Conservation (phyloP, 2,888 invertebrate species). For the Nephrotoma flavescens region DNA sequence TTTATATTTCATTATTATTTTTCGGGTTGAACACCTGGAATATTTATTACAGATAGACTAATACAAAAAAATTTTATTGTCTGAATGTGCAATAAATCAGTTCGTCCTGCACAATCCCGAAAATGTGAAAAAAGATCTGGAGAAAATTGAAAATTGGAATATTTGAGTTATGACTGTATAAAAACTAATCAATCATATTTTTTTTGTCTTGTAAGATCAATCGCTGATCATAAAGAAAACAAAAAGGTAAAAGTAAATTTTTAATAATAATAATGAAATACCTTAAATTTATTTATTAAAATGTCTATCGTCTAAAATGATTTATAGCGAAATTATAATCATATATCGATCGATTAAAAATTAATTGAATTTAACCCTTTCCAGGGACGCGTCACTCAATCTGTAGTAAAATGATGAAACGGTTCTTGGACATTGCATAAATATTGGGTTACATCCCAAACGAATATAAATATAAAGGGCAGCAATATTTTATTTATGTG, state of each 20-base stretch:
- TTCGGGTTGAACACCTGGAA: background rate
- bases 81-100: background rate
- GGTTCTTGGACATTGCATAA: background rate
- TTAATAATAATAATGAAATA: background rate
- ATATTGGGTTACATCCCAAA: background rate
- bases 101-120: background rate
- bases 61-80: background rate
- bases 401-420: background rate
- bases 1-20: too few species aligned
- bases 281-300: background rate
- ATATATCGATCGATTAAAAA: background rate
- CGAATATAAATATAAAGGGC: background rate
- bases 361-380: background rate
- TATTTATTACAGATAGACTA: background rate
- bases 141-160: background rate
- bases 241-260: background rate
- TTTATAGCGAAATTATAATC: background rate
- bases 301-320: background rate
- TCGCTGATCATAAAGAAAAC: background rate
- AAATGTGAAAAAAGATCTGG: background rate
- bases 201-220: background rate
- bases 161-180: background rate
- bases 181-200: background rate
- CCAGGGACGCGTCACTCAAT: background rate
- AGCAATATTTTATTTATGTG: background rate